Base-by-base conservation (phyloP, 2,797 vertebrate genomes). In the Steatocranus sp. region DNA sequence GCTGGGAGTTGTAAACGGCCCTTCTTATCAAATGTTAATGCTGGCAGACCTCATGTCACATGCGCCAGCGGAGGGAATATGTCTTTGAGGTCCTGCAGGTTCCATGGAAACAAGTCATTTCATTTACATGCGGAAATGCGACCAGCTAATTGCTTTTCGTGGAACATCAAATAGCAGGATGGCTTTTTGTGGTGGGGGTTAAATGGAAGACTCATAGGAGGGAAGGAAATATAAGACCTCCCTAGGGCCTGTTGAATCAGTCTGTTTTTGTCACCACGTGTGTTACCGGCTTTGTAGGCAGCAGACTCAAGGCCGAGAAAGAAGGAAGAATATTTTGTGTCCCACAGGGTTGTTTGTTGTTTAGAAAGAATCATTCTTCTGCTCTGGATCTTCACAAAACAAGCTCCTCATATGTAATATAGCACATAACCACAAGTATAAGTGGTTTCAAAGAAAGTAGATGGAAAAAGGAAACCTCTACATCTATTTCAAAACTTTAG, bases 11-110 rank as follows among this genome's bases (percentile, higher is more conserved):
- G 95, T 96, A 97, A 97, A 96, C 92, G 94, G 95, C 93, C 94
- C 94, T 94, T 93, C 96, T 96, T 96, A 96, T 96, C 96, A 96
- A 96, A 97, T 97, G 96, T 96, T 96, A 96, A 97, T 96, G 96
- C 95, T 94, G 94, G 94, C 94, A 95, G 94, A 92, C 93, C 93
- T 89, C 87, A 85, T 93, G 92, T 95, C 91, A 93, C 91, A 91
- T 81, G 66, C 84, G 41, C 94, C 90, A 87, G 92, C 89, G 87
- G 88, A 85, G 76, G 91, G 92, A 90, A 93, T 93, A 92, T 93
- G 94, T 94, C 95, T 96, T 95, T 95, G 94, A 96, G 96, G 94
- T 95, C 94, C 88, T 89, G 89, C 90, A 95, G 95, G 95, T 96
- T 95, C 94, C 95, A 91, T 94, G 93, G 95, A 96, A 96, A 96